Base-by-base conservation (phyloP, 2,888 invertebrate species). In the Hedya salicella region DNA sequence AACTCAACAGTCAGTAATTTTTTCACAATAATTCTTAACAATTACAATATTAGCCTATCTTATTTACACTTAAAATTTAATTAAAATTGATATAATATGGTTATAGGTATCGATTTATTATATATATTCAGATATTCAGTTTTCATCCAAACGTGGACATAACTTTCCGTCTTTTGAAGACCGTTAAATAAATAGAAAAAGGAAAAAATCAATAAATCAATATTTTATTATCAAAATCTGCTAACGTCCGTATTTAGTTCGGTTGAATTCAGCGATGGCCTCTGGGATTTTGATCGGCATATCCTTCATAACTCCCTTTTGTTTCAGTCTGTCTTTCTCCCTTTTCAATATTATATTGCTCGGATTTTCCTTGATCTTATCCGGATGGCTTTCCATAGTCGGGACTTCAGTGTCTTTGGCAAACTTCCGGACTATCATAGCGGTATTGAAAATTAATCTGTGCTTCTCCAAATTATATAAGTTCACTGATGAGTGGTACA, bases 221-320 rank as follows among this genome's bases (percentile, higher is more conserved):
- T 3, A 25, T 25, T 25, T 25, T 25, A 25, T 3, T 25, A 25
- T 25, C 25, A 25, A 2, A 25, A 25, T 25, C 25, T 25, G 3
- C 6, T 25, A 1, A 25, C 6, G 4, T 42, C 8, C 19, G 17
- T 9, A 17, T 17, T 48, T 14, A 2, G 5, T 2, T 1, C 4
- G 3, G 0, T 13, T 9, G 14, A 4, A 21, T 19, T n/a, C 6
- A 40, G 16, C 9, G 16, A 14, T n/a, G 2, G 16, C 56, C 11
- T 44, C 44, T 2, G 56, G 56, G 1, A 8, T 44, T 30, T 56
- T 56, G 3, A 30, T 17, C 13, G 1, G 3, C 1, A 56, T 44
- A 3, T 44, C 56, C n/a, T 30, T 44, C 56, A 56, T 56, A n/a
- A 17, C 42, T 6, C 56, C 56, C 16, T 42, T 44, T 17, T 13